Conservation (phyloP, 2,888 invertebrate genomes). For the Mongoloraphidia duomilia region DNA sequence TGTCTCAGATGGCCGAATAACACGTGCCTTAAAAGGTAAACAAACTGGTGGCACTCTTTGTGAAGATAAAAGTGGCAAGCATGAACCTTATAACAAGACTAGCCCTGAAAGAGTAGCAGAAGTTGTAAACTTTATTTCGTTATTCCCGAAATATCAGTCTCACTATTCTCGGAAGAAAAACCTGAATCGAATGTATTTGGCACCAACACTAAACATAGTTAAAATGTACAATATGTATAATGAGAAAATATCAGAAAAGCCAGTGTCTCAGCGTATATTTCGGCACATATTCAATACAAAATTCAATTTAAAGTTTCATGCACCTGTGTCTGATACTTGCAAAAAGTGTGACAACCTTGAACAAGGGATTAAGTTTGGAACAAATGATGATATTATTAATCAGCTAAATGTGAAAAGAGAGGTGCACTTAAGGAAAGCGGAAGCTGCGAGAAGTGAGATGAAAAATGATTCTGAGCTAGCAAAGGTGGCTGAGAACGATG, state of each 20-base stretch:
- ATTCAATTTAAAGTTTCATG: background rate
- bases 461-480: conserved; percentile 1
- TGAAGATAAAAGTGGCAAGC: background rate
- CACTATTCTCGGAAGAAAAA: background rate
- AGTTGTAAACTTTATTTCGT: background rate
- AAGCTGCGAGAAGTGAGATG: background rate
- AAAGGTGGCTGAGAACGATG: background rate
- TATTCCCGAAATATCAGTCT: background rate
- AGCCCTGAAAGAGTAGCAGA: background rate
- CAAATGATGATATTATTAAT: background rate
- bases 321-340: background rate
- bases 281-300: background rate
- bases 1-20: conserved; percentile 1
- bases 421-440: conserved; percentile 2
- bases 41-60: background rate
- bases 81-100: background rate
- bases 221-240: background rate
- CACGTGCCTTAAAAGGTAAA: conserved; percentile 1
- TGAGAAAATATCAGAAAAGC: background rate
- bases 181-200: background rate
- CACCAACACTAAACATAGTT: background rate
- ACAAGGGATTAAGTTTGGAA: background rate
- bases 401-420: background rate
- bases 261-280: background rate
- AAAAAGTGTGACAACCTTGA: background rate